Evolutionary conservation across 2,797 vertebrate genomes (phyloP).

Genomic region (Neopelma chrysocephalum): DNA sequence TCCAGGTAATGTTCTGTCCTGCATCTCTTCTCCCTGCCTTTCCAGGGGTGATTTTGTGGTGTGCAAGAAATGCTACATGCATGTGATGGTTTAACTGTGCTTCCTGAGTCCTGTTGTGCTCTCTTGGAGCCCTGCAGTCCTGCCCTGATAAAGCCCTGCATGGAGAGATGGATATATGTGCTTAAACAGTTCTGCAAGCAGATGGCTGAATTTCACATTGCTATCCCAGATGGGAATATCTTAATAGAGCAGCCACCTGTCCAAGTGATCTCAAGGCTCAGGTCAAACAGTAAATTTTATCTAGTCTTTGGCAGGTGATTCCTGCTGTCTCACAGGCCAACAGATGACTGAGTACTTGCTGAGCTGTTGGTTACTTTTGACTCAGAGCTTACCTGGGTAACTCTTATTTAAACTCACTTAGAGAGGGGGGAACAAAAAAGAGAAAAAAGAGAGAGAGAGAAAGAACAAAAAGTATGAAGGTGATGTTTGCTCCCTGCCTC

Average conservation of each 20-base stretch:
- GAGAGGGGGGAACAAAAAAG: fast-evolving
- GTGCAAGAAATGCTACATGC: not conserved
- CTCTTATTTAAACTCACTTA: not conserved
- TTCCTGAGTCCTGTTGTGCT: not conserved
- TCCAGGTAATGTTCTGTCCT: not conserved
- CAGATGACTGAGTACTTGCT: not conserved
- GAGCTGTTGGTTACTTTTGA: not conserved
- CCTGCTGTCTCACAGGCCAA: not conserved
- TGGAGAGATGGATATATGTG: not conserved
- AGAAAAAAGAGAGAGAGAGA: not conserved
- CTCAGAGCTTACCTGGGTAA: not conserved
- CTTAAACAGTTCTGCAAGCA: constrained; percentile 50
- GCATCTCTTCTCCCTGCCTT: not conserved
- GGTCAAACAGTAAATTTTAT: constrained; percentile 47
- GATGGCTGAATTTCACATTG: constrained; percentile 47
- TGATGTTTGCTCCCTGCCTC: not conserved
- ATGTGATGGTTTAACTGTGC: not conserved
- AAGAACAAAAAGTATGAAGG: not conserved
- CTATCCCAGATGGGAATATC: constrained; percentile 52
- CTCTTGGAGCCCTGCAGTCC: not conserved
- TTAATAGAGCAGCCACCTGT: constrained; percentile 60
- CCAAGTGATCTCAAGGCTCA: constrained; percentile 50
- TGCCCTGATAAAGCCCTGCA: not conserved
- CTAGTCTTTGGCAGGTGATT: constrained; percentile 23
- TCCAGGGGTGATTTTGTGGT: not conserved